Conservation (phyloP, 2,888 invertebrate species). For the Sarcophaga caerulescens region DNA sequence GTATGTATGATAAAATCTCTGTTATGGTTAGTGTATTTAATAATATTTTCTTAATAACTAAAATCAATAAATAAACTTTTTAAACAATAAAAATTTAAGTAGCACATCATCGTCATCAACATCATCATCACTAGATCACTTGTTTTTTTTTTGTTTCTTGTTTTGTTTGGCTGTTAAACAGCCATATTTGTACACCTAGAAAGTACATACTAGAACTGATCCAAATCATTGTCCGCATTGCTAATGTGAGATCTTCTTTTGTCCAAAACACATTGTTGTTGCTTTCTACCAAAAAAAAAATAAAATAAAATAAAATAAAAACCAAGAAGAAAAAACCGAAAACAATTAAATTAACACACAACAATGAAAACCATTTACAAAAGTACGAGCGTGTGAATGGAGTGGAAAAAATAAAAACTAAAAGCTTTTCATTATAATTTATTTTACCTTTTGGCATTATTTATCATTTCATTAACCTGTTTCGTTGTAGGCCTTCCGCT, state of each 20-base stretch:
- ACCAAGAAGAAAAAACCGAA: constrained; percentile 2
- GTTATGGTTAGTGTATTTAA: constrained; percentile 5
- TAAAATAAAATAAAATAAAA: constrained; percentile 4
- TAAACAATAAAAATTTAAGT: constrained; percentile 33
- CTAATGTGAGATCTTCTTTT: constrained; percentile 57
- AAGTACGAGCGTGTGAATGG: too few species aligned
- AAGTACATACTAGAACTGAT: constrained; percentile 55
- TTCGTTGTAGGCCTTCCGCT: constrained; percentile 32
- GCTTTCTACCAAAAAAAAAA: constrained; percentile 40
- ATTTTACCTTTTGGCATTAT: constrained; percentile 46
- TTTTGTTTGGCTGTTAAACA: background rate
- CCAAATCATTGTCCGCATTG: constrained; percentile 53
- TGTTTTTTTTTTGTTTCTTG: too few species aligned
- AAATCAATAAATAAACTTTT: constrained; percentile 43
- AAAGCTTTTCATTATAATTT: background rate
- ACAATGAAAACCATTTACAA: constrained; percentile 23
- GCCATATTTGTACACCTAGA: background rate
- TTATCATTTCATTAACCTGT: constrained; percentile 52
- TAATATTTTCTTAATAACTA: constrained; percentile 46
- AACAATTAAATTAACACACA: background rate
- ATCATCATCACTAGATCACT: constrained; percentile 42
- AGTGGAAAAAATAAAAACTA: too few species aligned
- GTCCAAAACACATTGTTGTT: constrained; percentile 42
- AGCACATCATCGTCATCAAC: background rate
- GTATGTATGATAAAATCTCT: too few species aligned